Conservation (phyloP, 2,888 invertebrate species). For the Coenonympha arcania region DNA sequence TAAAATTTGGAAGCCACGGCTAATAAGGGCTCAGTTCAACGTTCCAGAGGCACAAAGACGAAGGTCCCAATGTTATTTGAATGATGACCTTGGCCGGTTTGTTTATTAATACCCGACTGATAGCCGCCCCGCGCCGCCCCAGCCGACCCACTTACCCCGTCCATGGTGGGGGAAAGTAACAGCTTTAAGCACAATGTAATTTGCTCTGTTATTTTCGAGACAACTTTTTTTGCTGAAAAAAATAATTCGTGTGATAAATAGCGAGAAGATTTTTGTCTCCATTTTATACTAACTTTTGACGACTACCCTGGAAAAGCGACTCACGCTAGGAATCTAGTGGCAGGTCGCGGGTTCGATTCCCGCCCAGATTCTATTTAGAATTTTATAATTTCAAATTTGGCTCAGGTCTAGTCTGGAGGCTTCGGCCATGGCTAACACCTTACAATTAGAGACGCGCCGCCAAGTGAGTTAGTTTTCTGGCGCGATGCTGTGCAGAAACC, state of each 20-base stretch:
- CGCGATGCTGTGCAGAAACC: no score
- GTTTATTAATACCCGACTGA: conserved; percentile 69
- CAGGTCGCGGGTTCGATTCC: no score
- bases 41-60: conserved; percentile 44
- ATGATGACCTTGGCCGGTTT: conserved; percentile 63
- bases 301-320: no score
- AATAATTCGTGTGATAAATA: neutral
- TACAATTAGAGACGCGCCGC: no score
- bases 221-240: neutral
- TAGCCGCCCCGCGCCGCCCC: conserved; percentile 43
- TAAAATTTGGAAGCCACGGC: no score
- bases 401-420: no score
- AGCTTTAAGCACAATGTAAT: neutral
- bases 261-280: neutral
- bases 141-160: conserved; percentile 46
- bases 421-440: no score
- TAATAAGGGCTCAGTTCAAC: neutral
- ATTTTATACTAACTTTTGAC: no score
- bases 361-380: no score
- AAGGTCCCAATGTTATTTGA: conserved; percentile 52
- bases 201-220: neutral
- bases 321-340: no score
- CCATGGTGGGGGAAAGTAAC: conserved; percentile 64
- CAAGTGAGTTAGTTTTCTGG: no score
- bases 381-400: no score